Evolutionary conservation across 2,113 vertebrate species (phyloP).

Genomic region (Eurystomus gularis): DNA sequence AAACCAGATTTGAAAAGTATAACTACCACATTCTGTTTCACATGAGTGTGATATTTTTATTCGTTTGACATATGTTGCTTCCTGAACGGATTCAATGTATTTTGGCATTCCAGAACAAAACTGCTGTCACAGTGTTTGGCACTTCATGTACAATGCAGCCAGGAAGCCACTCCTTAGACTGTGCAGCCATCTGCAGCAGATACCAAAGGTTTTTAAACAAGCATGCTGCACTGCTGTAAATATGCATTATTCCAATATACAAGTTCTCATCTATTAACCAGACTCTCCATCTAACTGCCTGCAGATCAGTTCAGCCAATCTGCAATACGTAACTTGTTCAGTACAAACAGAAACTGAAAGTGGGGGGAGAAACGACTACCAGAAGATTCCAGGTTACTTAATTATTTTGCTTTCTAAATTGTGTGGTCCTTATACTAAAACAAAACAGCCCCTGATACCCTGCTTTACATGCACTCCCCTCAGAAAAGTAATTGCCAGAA

Average conservation of each 20-base stretch:
- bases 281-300: background rate
- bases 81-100: conserved; percentile 39
- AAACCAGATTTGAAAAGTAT: background rate
- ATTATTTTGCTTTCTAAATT: background rate
- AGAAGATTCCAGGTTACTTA: background rate
- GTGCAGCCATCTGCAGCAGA: conserved; percentile 54
- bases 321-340: background rate
- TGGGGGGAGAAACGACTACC: background rate
- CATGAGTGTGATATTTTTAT: conserved; percentile 18
- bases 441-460: background rate
- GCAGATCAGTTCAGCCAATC: background rate
- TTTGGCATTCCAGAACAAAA: conserved; percentile 54
- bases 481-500: background rate
- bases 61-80: conserved; percentile 49
- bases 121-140: conserved; percentile 26
- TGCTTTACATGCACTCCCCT: background rate
- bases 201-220: conserved; percentile 20
- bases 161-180: conserved; percentile 64
- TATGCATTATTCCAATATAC: background rate
- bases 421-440: background rate
- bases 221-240: conserved; percentile 23
- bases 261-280: background rate
- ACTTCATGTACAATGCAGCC: conserved; percentile 38
- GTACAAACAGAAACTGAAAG: background rate
- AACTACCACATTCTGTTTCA: background rate